Evolutionary conservation across 2,888 invertebrate genomes (phyloP), one percentile per base, ranked within the genome.

Genomic region (Dromius quadrimaculatus): DNA sequence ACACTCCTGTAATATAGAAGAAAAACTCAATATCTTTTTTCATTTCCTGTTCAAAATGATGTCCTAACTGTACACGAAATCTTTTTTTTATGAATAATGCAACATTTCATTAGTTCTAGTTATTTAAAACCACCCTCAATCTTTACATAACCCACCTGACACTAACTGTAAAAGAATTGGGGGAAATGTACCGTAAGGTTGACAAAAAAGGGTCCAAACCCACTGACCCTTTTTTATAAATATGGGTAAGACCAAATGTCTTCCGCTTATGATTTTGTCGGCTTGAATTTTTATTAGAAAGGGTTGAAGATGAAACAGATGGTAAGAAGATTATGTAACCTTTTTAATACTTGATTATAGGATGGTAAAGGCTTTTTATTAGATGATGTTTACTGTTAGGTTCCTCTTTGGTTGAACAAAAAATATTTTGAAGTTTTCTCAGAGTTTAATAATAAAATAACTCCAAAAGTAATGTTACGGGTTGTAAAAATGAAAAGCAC

Each of bases 211-310:
- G 72, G 69, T 66, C 64, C 54, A 69, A 61, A 63, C 65, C 71
- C 71, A 71, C 71, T 75, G 73, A 74, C 75, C 75, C 73, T 74
- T 75, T 75, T 75, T 74, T 73, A 64, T 71, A 64, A 62, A 72
- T 43, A 73, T 72, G 69, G 69, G 57, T 62, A 71, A 57, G 57
- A 17, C n/a, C 20, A 11, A 34, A 23, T 50, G 22, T 36, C 54
- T 50, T 66, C 50, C 54, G 41, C 23, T 17, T 41, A 13, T 54
- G 23, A 54, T 54, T 54, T 54, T 23, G 13, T 28, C 23, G 28
- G 28, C 28, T 43, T 20, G 28, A 5, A 43, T 45, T 43, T 63
- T 63, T 63, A 63, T 63, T 63, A 63, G 63, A 63, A 66, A 57
- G 66, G 66, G 54, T 66, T 64, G 34, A 9, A 20, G 15, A 28